phyloP scores from a whole-genome alignment of 2,888 invertebrate species.

The Sympetrum striolatum region DNA sequence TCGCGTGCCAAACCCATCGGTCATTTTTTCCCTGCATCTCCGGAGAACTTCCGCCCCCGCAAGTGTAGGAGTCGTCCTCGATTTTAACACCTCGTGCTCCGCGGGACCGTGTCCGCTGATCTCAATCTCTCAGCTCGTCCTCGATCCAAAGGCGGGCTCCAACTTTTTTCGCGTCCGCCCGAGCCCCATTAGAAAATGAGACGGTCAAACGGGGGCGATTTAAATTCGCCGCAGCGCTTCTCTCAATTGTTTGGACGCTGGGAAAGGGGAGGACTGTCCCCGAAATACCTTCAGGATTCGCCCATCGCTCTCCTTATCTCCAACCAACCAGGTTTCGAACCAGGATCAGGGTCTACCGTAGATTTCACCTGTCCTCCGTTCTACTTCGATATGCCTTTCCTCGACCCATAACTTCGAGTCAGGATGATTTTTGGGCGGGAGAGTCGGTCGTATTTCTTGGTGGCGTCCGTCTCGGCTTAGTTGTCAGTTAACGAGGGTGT shows the following conservation, averaged over 20 bases:
- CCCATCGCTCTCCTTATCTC: neutral
- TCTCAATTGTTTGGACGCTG: neutral
- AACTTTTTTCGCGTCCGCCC: neutral
- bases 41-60: neutral
- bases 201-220: neutral
- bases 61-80: neutral
- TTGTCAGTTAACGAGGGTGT: constrained; percentile 12
- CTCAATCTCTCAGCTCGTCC: constrained; percentile 30
- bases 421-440: neutral
- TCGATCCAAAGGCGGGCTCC: neutral
- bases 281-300: neutral
- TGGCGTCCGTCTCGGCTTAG: neutral
- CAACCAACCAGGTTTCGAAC: neutral
- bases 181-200: neutral
- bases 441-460: neutral
- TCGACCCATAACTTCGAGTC: neutral
- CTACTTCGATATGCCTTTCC: neutral
- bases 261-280: neutral
- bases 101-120: constrained; percentile 24
- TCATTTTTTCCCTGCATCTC: neutral
- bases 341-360: neutral
- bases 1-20: neutral
- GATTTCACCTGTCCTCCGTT: neutral
- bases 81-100: neutral
- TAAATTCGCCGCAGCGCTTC: neutral